Evolutionary conservation across 1,140 invertebrate genomes (phyloP).

Genomic region (Brachionus rotundiformis): DNA sequence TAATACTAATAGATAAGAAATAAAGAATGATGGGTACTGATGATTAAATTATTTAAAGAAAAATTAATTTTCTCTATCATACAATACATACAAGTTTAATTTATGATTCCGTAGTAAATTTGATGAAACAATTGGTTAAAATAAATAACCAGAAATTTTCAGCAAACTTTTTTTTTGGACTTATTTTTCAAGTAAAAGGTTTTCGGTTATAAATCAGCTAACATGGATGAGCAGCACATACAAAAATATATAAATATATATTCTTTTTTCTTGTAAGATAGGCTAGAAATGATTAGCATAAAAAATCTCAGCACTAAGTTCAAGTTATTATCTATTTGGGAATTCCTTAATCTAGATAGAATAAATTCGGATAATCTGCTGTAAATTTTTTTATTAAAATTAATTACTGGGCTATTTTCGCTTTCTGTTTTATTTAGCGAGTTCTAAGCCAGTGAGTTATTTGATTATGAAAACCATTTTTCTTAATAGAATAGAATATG

Average conservation of each 20-base stretch:
- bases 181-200: background rate
- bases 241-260: no score
- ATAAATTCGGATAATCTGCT: background rate
- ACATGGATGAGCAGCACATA: background rate
- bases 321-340: background rate
- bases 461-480: background rate
- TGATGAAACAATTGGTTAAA: conserved; percentile 31
- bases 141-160: conserved; percentile 2
- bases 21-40: background rate
- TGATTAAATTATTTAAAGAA: background rate
- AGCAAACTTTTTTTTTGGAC: background rate
- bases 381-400: background rate
- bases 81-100: conserved; percentile 26
- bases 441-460: no score
- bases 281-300: background rate
- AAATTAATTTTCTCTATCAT: background rate
- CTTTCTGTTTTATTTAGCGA: background rate
- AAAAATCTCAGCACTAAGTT: background rate
- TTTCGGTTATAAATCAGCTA: background rate
- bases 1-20: background rate
- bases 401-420: background rate
- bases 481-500: background rate
- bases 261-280: no score
- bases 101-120: conserved; percentile 6
- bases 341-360: background rate